Evolutionary conservation across 2,113 vertebrate genomes (phyloP), one percentile per base, ranked within the genome.

Genomic region (Azemiops feae): DNA sequence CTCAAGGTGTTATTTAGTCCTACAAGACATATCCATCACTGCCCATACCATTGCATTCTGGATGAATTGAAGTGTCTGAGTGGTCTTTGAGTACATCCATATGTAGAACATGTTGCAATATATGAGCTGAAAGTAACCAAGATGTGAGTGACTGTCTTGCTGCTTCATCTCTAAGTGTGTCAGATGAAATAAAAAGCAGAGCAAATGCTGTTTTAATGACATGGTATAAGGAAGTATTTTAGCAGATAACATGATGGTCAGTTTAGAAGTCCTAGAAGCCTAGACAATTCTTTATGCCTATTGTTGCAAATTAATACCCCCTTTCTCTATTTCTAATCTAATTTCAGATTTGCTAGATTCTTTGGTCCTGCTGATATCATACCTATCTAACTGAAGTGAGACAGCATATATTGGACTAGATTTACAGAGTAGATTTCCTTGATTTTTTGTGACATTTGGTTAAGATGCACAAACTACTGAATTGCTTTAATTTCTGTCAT

Each of bases 401-500:
- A 12, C 23, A 16, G 1, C 4, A 0, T 27, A 47, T 25, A 10
- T 2, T 23, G 0, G 92, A 55, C n/a, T 0, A 0, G 23, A 7
- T 58, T 58, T 58, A 58, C 57, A 25, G 57, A 25, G 12, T 14
- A 69, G 27, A 39, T 88, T 95, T 55, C 64, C 90, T 88, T n/a
- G 47, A 12, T 60, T 69, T 54, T 57, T 10, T 8, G 9, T 5
- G 45, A 1, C 47, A 64, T 27, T 4, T 53, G 89, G 43, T 55
- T 74, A 45, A 89, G 53, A 0, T 6, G 14, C 50, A 14, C 74
- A 93, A 91, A 45, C 58, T 5, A 5, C 0, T 0, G n/a, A 81
- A 88, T 0, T 10, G 12, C 25, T 88, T 81, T 69, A 55, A 34
- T 16, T 90, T 69, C 10, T 57, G 85, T 53, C 39, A 8, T 27